Conservation (phyloP, 2,888 invertebrate genomes). For the Mactromeris polynyma region DNA sequence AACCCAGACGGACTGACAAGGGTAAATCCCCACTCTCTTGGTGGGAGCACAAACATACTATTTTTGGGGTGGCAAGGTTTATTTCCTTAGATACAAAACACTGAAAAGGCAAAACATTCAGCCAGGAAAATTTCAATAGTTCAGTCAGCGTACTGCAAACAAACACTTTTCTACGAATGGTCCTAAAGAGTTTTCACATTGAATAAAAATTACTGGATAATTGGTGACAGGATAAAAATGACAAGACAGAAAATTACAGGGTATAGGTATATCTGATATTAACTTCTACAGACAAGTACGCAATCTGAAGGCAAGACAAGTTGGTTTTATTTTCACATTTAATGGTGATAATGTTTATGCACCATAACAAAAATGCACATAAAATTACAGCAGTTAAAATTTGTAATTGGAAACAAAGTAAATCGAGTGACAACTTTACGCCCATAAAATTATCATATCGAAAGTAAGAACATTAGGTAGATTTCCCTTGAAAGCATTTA, state of each 20-base stretch:
- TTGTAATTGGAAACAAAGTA: neutral
- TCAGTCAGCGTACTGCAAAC: no score
- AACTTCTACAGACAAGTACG: neutral
- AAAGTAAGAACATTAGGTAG: neutral
- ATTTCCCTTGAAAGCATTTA: neutral
- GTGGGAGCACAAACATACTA: no score
- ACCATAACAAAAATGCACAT: neutral
- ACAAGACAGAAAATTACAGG: neutral
- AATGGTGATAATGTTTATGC: neutral
- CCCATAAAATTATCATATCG: constrained; percentile 15
- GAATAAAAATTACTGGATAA: neutral
- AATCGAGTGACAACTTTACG: neutral
- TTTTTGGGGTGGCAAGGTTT: no score
- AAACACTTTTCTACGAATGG: no score
- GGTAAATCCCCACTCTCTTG: no score
- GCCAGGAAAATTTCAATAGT: no score
- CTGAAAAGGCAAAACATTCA: no score
- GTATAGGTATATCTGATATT: neutral
- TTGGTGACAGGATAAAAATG: neutral
- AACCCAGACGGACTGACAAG: no score
- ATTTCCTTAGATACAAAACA: no score
- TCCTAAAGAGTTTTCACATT: neutral
- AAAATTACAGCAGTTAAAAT: neutral
- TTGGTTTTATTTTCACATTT: neutral
- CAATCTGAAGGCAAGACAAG: neutral